Base-by-base conservation (phyloP, 1,140 invertebrate genomes). In the Laupala kohalensis region DNA sequence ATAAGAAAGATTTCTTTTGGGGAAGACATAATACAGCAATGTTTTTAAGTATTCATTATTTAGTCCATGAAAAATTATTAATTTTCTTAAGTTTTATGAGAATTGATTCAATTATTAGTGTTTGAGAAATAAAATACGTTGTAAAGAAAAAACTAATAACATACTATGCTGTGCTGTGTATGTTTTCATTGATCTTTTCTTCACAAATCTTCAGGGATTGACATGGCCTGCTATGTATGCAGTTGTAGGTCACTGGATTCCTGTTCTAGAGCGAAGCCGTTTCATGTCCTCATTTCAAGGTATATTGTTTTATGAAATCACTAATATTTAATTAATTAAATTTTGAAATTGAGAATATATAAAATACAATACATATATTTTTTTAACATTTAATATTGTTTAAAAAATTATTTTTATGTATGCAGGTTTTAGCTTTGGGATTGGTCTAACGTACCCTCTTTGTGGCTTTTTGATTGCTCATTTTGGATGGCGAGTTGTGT, bases 221-320 rank as follows among this genome's bases (percentile, higher is more conserved):
- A 93, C 91, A 3, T 94, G 92, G 87, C 92, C 92, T 28, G 89
- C 91, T 1, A 93, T 93, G 87, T 92, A 93, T 79, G 89, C 90
- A 19, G 84, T 93, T 63, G 90, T 93, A 75, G 89, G 90, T n/a
- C 87, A 89, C 75, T 94, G 92, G 92, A 91, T 92, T 71, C 92
- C 92, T 19, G 84, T 89, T 3, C 81, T 85, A 24, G 92, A 94
- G 80, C 84, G 90, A 67, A 92, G 88, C 28, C 81, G 88, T 71
- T 89, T 91, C 77, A 90, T 91, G 88, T 90, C 88, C 74, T 89
- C 87, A 76, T 90, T 90, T 77, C 88, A 90, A 85, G 86, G 86
- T 86, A 78, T 80, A 77, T n/a, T n/a, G n/a, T n/a, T n/a, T n/a
- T n/a, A n/a, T n/a, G n/a, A n/a, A n/a, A n/a, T n/a, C n/a, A n/a